Evolutionary conservation across 2,113 vertebrate species (phyloP), one percentile per base, ranked within the genome.

Genomic region (Xiphias gladius): DNA sequence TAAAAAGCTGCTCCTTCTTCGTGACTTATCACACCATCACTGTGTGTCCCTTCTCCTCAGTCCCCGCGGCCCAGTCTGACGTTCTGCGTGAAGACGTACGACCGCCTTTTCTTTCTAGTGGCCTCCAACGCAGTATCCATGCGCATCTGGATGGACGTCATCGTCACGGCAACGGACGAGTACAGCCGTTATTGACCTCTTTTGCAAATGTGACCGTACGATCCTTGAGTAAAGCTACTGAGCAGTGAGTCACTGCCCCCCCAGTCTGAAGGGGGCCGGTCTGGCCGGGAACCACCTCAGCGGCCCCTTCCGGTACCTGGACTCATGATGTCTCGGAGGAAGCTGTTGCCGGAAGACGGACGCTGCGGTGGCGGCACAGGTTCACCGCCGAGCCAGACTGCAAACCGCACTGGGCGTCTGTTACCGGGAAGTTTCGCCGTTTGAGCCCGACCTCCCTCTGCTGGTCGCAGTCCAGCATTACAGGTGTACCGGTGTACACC

Each of bases 111-210:
- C 91, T 98, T 96, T 75, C 95, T 98, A 88, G 97, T 97, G 82
- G 96, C 97, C 0, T 95, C 95, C 1, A 97, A 94, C 22, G 92
- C 96, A 0, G 96, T 97, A 17, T 96, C 97, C 76, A 96, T 98
- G 97, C 93, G 97, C 2, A 98, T 98, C 28, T 98, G 97, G 97
- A 98, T 98, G 95, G 97, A 97, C 1, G 97, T 97, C 50, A 96
- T 98, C 2, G 96, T 97, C 73, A 97, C 97, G 0, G 97, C 97
- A 0, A 97, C 97, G 0, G 97, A 98, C 1, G 97, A 97, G 72
- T 96, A 97, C 90, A 91, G 94, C 74, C 95, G 95, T 46, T 96
- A 96, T 66, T 97, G 95, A 97, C 54, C 54, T 73, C 32, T 6
- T 43, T 16, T 54, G 11, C 7, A 7, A 2, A 8, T 22, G 16